Conservation (phyloP, 37 sponge, comb jelly and placozoan genomes). For the Crambe crambe region DNA sequence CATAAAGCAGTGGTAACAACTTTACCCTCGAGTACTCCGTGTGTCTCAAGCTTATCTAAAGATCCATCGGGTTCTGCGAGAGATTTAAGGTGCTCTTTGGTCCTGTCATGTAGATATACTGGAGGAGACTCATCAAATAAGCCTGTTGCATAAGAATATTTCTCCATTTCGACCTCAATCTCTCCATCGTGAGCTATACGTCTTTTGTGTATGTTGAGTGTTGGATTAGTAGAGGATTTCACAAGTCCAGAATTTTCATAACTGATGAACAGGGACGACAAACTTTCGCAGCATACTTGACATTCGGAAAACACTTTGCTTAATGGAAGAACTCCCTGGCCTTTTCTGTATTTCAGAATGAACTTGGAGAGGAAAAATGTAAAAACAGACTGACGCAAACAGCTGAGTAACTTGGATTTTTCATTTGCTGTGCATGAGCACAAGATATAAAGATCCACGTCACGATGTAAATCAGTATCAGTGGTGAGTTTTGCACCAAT, state of each 20-base stretch:
- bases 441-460: conserved; percentile 38
- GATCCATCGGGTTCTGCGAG: background rate
- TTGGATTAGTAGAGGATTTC: background rate
- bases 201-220: background rate
- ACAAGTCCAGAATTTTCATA: background rate
- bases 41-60: conserved; percentile 7
- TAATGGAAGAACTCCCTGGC: conserved; percentile 6
- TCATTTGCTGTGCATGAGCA: conserved; percentile 51
- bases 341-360: background rate
- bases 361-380: conserved; percentile 35
- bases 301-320: conserved; percentile 19
- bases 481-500: conserved; percentile 22
- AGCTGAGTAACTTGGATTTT: background rate
- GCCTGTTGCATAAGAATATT: conserved; percentile 9
- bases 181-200: background rate
- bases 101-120: background rate
- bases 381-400: conserved; percentile 52
- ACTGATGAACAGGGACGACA: conserved; percentile 37
- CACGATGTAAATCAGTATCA: background rate
- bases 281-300: conserved; percentile 19
- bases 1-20: conserved; percentile 22
- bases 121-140: conserved; percentile 5
- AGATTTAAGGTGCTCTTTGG: conserved; percentile 5
- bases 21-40: background rate
- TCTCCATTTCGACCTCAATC: background rate